Evolutionary conservation across 2,113 vertebrate species (phyloP), one percentile per base, ranked within the genome.

Genomic region (Nothocercus julius): DNA sequence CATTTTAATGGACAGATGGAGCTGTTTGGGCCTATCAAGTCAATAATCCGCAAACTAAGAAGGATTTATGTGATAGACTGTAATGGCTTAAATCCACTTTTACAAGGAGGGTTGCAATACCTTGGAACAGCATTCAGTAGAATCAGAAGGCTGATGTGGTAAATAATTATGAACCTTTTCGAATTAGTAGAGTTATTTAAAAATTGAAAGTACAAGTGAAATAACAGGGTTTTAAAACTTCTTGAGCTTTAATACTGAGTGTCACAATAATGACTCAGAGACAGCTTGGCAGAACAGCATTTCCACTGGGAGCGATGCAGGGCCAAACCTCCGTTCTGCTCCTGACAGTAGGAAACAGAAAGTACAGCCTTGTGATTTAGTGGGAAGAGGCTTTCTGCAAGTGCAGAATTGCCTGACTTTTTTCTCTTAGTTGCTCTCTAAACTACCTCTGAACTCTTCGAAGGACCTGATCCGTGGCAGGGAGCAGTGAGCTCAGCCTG

Each of bases 241-340:
- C 69, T 61, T 58, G 62, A 92, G 81, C 88, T 89, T 94, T 93
- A 92, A 92, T 84, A 82, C 22, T 2, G 32, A 62, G 15, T 96
- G 93, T 94, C 94, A 96, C 86, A 96, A 96, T 89, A 96, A 77
- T 96, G 96, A 97, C 93, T 96, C 94, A 96, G 83, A 94, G 58
- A 30, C 80, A 95, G 80, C 69, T 68, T 97, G 85, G 53, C 69
- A 90, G 84, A 90, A 68, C 90, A 92, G 86, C 77, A 70, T 73
- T 88, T 92, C 88, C 83, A 62, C 0, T 0, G 64, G 38, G 77
- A 95, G 63, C 1, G 2, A 18, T 25, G 66, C 61, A 21, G 76
- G 69, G 58, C 75, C 56, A 88, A 95, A 45, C 72, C 76, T 78
- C 61, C 28, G 20, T 67, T 68, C 56, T 77, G 32, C 45, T 84